Conservation (phyloP, 2,888 invertebrate genomes). For the Microchrysa polita region DNA sequence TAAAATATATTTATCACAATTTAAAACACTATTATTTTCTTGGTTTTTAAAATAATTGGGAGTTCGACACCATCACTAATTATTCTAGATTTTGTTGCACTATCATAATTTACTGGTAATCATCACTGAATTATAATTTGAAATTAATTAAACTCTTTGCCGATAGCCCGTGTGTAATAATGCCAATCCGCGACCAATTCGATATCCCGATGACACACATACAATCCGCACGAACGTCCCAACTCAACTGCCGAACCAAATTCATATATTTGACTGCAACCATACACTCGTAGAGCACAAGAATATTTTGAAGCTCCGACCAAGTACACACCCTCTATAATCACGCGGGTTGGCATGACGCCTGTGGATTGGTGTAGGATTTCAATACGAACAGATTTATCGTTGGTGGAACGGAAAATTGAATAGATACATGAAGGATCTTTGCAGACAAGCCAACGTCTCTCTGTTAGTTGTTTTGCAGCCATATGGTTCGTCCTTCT, state of each 20-base stretch:
- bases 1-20: not conserved
- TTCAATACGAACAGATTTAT: constrained; percentile 9
- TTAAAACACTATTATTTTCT: not conserved
- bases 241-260: constrained; percentile 35
- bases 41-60: no score
- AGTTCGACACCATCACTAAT: no score
- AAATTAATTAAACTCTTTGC: not conserved
- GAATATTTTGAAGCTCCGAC: constrained; percentile 28
- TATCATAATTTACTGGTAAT: no score
- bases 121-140: no score
- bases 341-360: not conserved
- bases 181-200: no score
- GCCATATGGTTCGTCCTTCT: no score
- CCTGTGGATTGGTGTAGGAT: constrained; percentile 32
- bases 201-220: not conserved
- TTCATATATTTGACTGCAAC: constrained; percentile 6
- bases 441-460: not conserved
- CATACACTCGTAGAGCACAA: not conserved
- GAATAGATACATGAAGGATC: not conserved
- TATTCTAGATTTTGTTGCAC: no score
- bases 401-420: constrained; percentile 3
- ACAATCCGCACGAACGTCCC: constrained; percentile 16
- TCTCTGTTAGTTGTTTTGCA: not conserved
- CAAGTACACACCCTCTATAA: constrained; percentile 8
- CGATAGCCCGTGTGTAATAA: no score